phyloP scores from a whole-genome alignment of 2,113 vertebrate genomes.

The Ictalurus furcatus region DNA sequence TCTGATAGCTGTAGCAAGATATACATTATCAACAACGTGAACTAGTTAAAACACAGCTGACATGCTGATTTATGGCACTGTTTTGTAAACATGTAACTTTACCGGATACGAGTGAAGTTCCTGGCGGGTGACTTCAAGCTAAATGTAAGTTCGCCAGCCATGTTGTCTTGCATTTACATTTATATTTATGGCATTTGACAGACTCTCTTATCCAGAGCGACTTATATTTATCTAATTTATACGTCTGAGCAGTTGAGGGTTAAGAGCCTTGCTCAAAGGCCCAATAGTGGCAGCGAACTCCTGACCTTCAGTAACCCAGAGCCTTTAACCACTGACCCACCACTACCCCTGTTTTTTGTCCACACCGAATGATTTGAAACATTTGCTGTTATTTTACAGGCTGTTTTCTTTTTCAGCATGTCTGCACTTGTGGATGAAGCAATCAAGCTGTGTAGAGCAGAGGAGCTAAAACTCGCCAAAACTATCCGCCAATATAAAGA shows the following conservation, averaged over 20 bases:
- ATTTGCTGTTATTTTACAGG: background rate
- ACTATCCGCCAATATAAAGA: constrained; percentile 57
- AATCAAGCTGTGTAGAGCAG: constrained; percentile 58
- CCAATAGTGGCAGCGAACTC: too few species aligned
- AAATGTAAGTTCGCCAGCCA: background rate
- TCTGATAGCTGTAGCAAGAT: background rate
- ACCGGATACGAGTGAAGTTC: background rate
- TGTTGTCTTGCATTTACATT: background rate
- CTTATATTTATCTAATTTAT: too few species aligned
- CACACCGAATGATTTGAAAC: background rate
- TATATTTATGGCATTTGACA: too few species aligned
- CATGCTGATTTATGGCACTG: background rate
- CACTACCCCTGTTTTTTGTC: too few species aligned
- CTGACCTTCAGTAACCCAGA: too few species aligned
- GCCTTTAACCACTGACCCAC: too few species aligned
- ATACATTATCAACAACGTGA: background rate
- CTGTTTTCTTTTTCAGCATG: constrained; percentile 49
- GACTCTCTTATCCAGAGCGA: too few species aligned
- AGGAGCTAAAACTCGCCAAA: constrained; percentile 63
- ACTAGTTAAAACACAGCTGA: background rate
- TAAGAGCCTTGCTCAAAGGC: too few species aligned
- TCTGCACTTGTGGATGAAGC: constrained; percentile 63
- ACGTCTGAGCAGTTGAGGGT: too few species aligned
- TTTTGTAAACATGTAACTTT: background rate
- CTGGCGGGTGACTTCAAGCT: constrained; percentile 21